Conservation (phyloP, 2,113 vertebrate genomes). For the Pluvialis apricaria region DNA sequence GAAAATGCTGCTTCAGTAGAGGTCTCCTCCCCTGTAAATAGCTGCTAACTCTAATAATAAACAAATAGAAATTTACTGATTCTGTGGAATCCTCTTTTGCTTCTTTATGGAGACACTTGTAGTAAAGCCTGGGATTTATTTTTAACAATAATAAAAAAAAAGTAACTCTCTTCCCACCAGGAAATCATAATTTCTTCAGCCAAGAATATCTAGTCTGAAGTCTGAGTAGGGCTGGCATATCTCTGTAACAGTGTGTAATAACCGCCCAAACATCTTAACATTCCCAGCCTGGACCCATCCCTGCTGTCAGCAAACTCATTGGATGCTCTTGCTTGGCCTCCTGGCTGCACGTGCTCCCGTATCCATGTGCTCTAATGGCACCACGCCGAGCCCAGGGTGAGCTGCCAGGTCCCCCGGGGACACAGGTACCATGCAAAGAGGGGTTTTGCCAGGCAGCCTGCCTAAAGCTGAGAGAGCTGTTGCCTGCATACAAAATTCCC, state of each 20-base stretch:
- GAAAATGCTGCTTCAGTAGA: background rate
- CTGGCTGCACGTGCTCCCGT: rapidly evolving
- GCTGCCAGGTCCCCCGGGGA: background rate
- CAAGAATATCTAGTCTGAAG: background rate
- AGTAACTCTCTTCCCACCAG: background rate
- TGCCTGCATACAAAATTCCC: background rate
- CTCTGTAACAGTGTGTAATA: background rate
- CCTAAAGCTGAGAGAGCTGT: background rate
- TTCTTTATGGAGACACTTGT: background rate
- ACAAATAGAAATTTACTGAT: background rate
- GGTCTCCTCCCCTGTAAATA: background rate
- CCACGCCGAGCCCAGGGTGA: background rate
- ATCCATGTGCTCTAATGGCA: background rate
- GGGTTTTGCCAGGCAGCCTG: background rate
- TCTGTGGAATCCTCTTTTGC: background rate
- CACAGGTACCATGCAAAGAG: background rate
- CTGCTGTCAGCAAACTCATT: background rate
- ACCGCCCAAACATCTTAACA: background rate
- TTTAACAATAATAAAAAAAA: background rate
- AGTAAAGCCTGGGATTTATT: background rate
- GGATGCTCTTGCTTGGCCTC: background rate
- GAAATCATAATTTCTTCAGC: background rate
- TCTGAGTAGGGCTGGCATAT: background rate
- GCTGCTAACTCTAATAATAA: background rate
- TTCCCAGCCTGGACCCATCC: background rate